Evolutionary conservation across 35 echinoderm and acorn worm species (phyloP), one percentile per base, ranked within the genome.

Genomic region (Amphiura filiformis): DNA sequence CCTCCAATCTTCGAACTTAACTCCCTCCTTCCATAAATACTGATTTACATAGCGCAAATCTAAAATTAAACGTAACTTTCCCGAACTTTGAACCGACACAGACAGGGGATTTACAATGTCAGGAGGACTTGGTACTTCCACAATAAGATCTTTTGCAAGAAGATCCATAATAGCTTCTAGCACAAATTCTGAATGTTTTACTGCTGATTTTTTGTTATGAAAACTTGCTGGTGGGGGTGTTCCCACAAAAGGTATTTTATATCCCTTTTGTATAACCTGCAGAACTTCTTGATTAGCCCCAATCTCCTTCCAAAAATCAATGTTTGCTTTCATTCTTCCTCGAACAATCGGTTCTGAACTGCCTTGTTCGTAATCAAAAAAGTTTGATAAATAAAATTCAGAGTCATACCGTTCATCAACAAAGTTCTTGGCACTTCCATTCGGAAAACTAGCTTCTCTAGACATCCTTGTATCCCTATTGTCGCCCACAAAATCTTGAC

Each of bases 41-140:
- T 77, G 14, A 84, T 90, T 90, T 15, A 90, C 88, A 84, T 70
- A 77, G 18, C 80, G 49, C 31, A 90, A 34, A 76, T 76, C 80
- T 34, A 90, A 56, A 84, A 90, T 83, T 75, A 77, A 82, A 31
- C 79, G 84, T 61, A 84, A 84, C 75, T 90, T 84, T 37, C 81
- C 81, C 28, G 49, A 76, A 56, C 64, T 89, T 36, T 89, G 78
- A 7, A 84, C 38, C 23, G 80, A 64, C 13, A 76, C 88, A 31
- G 79, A 38, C 31, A 90, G 65, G 12, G 88, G 79, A 36, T 84
- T 77, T 12, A 90, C 61, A 84, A 75, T 49, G 65, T 77, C 37
- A 33, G 87, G 87, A 0, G 56, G 36, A 82, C 7, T 20, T 52
- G 7, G 7, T 7, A 7, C 7, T 20, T 52, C 44, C 7, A 52